A percentile compares a stretch with the other conserved stretches of the same genome.
Conservation (phyloP, 35 echinoderm and acorn worm species). For the Heliocidaris erythrogramma region DNA sequence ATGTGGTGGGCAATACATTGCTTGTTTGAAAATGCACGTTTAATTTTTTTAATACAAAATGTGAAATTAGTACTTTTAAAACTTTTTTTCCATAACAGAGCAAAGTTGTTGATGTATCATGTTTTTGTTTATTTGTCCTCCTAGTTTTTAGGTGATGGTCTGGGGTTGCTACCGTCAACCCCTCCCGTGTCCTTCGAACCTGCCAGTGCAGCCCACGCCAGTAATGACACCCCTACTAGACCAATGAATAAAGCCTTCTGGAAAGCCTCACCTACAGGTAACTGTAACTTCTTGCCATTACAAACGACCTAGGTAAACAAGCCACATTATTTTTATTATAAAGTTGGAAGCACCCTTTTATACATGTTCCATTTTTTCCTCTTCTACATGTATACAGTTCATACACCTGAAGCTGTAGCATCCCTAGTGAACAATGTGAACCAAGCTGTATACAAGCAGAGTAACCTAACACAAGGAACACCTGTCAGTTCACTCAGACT, state of each 20-base stretch:
- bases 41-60: too few relatives aligned
- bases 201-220: constrained; percentile 44
- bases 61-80: too few relatives aligned
- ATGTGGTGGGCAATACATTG: too few relatives aligned
- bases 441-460: constrained; percentile 58
- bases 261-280: constrained; percentile 51
- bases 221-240: constrained; percentile 50
- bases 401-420: constrained; percentile 87
- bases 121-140: background rate
- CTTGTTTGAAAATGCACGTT: too few relatives aligned
- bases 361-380: background rate
- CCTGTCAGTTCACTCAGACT: constrained; percentile 71
- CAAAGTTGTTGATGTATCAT: background rate
- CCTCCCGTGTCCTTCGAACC: constrained; percentile 83
- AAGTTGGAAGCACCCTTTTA: too few relatives aligned
- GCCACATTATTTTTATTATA: background rate
- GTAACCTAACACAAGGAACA: constrained; percentile 77
- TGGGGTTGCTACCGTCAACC: constrained; percentile 66
- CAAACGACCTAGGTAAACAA: background rate
- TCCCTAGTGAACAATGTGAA: constrained; percentile 64
- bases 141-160: constrained; percentile 62
- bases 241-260: constrained; percentile 32
- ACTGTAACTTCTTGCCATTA: background rate
- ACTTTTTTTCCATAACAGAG: too few relatives aligned
- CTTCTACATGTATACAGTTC: constrained; percentile 48